A percentile compares a stretch with the other conserved stretches of the same genome.
Evolutionary conservation across 2,113 vertebrate genomes (phyloP).

Genomic region (Grallaria varia): DNA sequence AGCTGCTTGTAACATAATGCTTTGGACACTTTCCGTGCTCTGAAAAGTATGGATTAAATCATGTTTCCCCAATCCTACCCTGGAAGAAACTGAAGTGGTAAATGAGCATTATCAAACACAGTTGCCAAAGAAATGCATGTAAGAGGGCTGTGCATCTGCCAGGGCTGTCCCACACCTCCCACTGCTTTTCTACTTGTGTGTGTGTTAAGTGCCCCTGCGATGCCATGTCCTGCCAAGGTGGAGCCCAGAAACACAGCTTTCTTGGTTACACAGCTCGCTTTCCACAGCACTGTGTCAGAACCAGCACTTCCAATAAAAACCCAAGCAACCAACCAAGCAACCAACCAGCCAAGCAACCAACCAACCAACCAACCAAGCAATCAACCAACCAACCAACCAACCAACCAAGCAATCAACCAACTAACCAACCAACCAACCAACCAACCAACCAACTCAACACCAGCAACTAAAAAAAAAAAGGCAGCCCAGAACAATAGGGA

Average conservation of each 20-base stretch:
- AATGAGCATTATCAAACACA: background rate
- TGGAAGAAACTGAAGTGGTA: background rate
- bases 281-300: background rate
- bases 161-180: background rate
- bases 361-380: background rate
- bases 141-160: background rate
- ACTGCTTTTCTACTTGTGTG: background rate
- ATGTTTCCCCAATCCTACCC: background rate
- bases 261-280: fast-evolving
- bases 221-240: fast-evolving
- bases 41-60: background rate
- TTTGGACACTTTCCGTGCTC: background rate
- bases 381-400: too few relatives aligned
- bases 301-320: background rate
- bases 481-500: too few relatives aligned
- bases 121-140: fast-evolving
- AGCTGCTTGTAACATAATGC: background rate
- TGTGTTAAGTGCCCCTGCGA: background rate
- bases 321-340: too few relatives aligned
- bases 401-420: background rate
- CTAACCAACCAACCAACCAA: too few relatives aligned
- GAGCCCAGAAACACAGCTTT: background rate
- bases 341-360: background rate
- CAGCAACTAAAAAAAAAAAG: background rate
- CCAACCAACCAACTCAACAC: background rate